Percentiles rank a stretch among this genome's conserved stretches.
These are phyloP conservation scores for Carposina sasakii DNA, from an alignment of 1,140 invertebrate species.

Conservation along the genomic window DNA sequence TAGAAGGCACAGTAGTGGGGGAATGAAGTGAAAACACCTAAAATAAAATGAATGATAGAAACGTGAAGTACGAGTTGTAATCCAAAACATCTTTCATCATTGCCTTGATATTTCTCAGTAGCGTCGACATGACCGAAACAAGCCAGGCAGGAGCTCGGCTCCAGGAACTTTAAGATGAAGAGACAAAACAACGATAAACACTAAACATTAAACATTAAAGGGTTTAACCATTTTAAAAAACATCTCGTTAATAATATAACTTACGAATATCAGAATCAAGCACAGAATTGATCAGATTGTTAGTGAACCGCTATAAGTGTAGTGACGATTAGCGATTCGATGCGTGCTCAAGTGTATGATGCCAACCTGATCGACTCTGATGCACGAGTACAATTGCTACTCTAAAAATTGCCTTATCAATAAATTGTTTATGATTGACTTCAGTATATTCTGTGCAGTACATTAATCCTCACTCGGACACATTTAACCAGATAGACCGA, in stretches of 20 bases:
- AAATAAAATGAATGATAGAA: slow-evolving; percentile 13
- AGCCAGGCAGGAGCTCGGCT: too few species aligned
- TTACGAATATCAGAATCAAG: slow-evolving; percentile 37
- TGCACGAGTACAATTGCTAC: slow-evolving; percentile 30
- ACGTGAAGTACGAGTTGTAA: slow-evolving; percentile 16
- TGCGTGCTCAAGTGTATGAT: not conserved
- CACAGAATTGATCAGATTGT: slow-evolving; percentile 42
- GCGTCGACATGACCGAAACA: too few species aligned
- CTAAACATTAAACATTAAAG: too few species aligned
- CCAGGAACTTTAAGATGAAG: too few species aligned
- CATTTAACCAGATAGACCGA: slow-evolving; percentile 17
- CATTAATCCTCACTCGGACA: slow-evolving; percentile 14
- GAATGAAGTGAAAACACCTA: slow-evolving; percentile 38
- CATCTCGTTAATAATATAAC: slow-evolving; percentile 36
- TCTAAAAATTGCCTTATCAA: slow-evolving; percentile 44
- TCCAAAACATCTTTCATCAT: slow-evolving; percentile 11
- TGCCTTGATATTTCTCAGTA: too few species aligned
- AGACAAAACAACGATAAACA: too few species aligned
- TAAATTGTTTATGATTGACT: slow-evolving; percentile 51
- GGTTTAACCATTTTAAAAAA: too few species aligned
- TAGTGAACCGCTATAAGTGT: not conserved
- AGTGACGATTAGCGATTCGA: not conserved
- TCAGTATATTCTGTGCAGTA: slow-evolving; percentile 44
- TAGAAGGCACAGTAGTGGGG: slow-evolving; percentile 67
- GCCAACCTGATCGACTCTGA: slow-evolving; percentile 44